Evolutionary conservation across 2,888 invertebrate genomes (phyloP).

Genomic region (Phortica okadai): DNA sequence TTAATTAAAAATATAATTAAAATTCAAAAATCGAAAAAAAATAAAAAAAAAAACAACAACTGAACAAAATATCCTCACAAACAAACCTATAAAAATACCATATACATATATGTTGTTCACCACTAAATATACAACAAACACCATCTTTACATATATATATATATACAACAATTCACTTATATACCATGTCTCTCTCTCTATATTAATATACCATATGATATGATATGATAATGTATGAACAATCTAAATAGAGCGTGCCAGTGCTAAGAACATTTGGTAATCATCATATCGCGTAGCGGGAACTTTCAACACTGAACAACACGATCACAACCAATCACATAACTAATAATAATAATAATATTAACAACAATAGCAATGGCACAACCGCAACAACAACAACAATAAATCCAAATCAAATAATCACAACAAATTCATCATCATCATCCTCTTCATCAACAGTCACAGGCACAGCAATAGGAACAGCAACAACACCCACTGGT

Average conservation of each 20-base stretch:
- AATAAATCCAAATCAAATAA: conserved; percentile 49
- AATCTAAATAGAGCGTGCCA: conserved; percentile 73
- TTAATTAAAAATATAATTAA: conserved; percentile 45
- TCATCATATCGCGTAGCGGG: conserved; percentile 77
- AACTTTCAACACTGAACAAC: conserved; percentile 64
- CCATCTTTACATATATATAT: not conserved
- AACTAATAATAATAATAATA: conserved; percentile 46
- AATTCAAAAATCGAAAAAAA: conserved; percentile 37
- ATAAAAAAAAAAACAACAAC: conserved; percentile 26
- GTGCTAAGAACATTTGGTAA: conserved; percentile 77
- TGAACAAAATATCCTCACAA: conserved; percentile 31
- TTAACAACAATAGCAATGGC: conserved; percentile 57
- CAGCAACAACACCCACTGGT: conserved; percentile 63
- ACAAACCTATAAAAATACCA: conserved; percentile 41
- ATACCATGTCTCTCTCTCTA: no score
- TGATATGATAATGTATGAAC: not conserved
- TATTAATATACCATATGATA: no score
- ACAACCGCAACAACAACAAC: conserved; percentile 55
- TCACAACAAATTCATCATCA: conserved; percentile 48
- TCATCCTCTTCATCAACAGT: conserved; percentile 57
- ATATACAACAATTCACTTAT: not conserved
- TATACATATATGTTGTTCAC: conserved; percentile 20
- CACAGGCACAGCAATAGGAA: conserved; percentile 51
- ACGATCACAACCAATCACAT: conserved; percentile 40
- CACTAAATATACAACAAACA: not conserved